Percentiles rank a stretch among this genome's conserved stretches.
Evolutionary conservation across 2,797 vertebrate species (phyloP).

Genomic region (Paguma larvata): DNA sequence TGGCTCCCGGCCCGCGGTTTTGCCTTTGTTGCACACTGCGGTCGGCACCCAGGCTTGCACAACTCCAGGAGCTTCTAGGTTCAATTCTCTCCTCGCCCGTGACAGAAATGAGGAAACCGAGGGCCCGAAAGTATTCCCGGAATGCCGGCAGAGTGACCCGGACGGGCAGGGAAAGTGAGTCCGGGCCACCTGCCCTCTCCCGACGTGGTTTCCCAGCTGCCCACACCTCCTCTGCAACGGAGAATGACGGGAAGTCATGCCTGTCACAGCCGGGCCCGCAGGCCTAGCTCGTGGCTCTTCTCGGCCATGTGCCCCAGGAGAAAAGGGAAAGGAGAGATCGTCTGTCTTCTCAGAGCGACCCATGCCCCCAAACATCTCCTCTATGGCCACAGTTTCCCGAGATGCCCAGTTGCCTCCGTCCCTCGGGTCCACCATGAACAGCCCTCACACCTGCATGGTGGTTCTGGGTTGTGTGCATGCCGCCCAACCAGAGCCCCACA

Average conservation of each 20-base stretch:
- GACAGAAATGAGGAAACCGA: not conserved
- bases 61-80: not conserved
- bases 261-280: accelerated
- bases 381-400: not conserved
- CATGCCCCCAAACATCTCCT: not conserved
- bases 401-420: not conserved
- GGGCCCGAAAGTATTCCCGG: not conserved
- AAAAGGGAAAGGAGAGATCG: not conserved
- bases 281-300: not conserved
- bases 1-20: not conserved
- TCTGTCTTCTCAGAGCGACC: not conserved
- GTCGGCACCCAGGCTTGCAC: not conserved
- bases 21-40: not conserved
- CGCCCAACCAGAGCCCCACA: not conserved
- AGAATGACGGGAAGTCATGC: not conserved
- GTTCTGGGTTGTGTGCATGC: not conserved
- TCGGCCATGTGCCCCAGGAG: not conserved
- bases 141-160: not conserved
- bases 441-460: not conserved
- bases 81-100: not conserved
- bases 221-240: not conserved
- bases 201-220: not conserved
- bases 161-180: not conserved
- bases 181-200: not conserved
- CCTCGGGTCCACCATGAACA: not conserved